Percentiles rank a stretch among this genome's conserved stretches.
Conservation (phyloP, 2,113 vertebrate species). For the Capreolus pygargus region DNA sequence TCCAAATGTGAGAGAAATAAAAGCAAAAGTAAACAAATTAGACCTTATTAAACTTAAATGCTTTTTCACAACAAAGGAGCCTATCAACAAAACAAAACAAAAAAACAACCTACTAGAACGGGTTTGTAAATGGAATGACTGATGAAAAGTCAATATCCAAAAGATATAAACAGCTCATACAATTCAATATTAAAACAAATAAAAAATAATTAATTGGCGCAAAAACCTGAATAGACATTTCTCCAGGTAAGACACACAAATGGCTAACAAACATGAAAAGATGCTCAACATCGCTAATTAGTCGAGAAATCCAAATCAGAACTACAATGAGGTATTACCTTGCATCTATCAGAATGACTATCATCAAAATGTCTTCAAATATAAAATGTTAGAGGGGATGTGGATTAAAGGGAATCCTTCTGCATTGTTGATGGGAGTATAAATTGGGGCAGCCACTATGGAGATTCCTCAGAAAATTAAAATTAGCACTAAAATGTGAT, state of each 20-base stretch:
- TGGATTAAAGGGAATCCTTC: not conserved
- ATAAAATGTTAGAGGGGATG: not conserved
- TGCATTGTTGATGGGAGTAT: not conserved
- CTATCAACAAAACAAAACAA: not conserved
- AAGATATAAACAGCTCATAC: not conserved
- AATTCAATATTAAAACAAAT: not conserved
- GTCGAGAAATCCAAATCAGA: not conserved
- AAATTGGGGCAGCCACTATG: not conserved
- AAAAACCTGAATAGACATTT: not conserved
- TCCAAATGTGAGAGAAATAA: accelerated
- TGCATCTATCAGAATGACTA: not conserved
- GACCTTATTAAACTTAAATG: not conserved
- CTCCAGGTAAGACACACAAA: not conserved
- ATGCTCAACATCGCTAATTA: not conserved
- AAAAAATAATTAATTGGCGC: not conserved
- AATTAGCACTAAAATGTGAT: not conserved
- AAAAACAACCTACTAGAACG: not conserved
- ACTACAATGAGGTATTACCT: not conserved
- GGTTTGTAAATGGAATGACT: not conserved
- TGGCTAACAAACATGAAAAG: not conserved
- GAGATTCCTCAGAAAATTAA: not conserved
- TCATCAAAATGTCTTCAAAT: not conserved
- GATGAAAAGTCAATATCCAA: not conserved
- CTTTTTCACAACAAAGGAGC: not conserved
- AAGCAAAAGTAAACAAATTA: not conserved